phyloP scores from a whole-genome alignment of 2,888 invertebrate species.

The Drosophila meridionalis region DNA sequence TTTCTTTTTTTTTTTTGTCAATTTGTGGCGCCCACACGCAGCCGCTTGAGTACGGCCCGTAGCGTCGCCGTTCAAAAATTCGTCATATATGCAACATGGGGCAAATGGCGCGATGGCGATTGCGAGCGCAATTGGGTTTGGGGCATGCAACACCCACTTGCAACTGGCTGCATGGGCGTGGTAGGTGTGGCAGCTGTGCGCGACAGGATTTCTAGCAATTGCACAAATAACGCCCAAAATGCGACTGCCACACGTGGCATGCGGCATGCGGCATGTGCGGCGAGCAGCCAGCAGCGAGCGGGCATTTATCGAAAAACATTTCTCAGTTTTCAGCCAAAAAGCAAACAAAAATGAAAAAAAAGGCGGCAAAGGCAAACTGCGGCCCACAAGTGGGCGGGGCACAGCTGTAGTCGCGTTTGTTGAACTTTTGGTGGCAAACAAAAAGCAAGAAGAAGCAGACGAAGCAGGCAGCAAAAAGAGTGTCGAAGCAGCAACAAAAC shows the following conservation, averaged over 20 bases:
- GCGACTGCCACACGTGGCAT: conserved; percentile 26
- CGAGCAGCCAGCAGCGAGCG: not conserved
- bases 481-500: conserved; percentile 47
- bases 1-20: conserved; percentile 13
- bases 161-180: conserved; percentile 42
- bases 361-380: conserved; percentile 20
- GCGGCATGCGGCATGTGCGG: conserved; percentile 1
- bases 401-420: conserved; percentile 53
- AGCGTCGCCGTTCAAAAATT: conserved; percentile 67
- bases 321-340: conserved; percentile 15
- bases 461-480: conserved; percentile 17
- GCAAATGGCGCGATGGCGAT: conserved; percentile 32
- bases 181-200: conserved; percentile 65
- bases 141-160: conserved; percentile 66
- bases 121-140: conserved; percentile 19
- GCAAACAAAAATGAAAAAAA: conserved; percentile 32
- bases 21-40: conserved; percentile 75
- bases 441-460: conserved; percentile 6
- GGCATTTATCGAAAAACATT: conserved; percentile 14
- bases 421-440: conserved; percentile 59
- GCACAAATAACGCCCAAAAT: conserved; percentile 26
- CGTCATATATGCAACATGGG: conserved; percentile 70
- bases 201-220: conserved; percentile 69
- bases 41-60: conserved; percentile 26
- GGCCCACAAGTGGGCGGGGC: conserved; percentile 63